phyloP scores from a whole-genome alignment of 1,140 invertebrate genomes.

The Dendrolimus kikuchii region DNA sequence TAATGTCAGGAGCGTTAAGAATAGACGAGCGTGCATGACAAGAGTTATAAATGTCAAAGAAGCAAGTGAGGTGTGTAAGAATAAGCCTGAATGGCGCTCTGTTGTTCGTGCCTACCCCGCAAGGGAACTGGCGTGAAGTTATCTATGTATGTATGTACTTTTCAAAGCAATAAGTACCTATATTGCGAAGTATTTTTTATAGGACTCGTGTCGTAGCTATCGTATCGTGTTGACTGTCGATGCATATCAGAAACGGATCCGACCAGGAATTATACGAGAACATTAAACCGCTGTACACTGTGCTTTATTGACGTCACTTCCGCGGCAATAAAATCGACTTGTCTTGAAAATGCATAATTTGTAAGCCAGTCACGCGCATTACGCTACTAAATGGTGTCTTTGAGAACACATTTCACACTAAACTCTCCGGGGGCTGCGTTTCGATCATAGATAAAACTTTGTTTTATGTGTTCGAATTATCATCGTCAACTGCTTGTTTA shows the following conservation, averaged over 20 bases:
- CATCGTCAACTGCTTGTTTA: conserved; percentile 58
- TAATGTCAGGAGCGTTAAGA: too few species aligned
- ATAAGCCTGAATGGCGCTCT: too few species aligned
- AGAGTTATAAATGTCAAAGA: too few species aligned
- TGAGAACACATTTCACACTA: conserved; percentile 67
- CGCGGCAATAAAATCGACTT: conserved; percentile 65
- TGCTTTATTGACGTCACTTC: conserved; percentile 69
- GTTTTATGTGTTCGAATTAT: conserved; percentile 65
- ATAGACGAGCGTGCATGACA: too few species aligned
- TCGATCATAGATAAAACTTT: conserved; percentile 63
- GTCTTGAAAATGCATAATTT: conserved; percentile 68
- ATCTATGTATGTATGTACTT: too few species aligned
- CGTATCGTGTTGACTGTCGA: conserved; percentile 36
- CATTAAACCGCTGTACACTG: conserved; percentile 57
- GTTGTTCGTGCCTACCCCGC: too few species aligned
- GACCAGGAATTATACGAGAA: conserved; percentile 60
- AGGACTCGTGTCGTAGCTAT: conserved; percentile 20
- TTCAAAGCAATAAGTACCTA: too few species aligned
- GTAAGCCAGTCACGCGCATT: conserved; percentile 64
- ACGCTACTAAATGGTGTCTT: conserved; percentile 66
- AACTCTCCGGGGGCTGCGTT: conserved; percentile 43
- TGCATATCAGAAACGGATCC: conserved; percentile 39
- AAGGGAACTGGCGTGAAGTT: too few species aligned
- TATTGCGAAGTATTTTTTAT: background rate
- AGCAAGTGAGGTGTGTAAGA: too few species aligned